phyloP scores from a whole-genome alignment of 1,140 invertebrate species.

The Oncopodura yosiiana region DNA sequence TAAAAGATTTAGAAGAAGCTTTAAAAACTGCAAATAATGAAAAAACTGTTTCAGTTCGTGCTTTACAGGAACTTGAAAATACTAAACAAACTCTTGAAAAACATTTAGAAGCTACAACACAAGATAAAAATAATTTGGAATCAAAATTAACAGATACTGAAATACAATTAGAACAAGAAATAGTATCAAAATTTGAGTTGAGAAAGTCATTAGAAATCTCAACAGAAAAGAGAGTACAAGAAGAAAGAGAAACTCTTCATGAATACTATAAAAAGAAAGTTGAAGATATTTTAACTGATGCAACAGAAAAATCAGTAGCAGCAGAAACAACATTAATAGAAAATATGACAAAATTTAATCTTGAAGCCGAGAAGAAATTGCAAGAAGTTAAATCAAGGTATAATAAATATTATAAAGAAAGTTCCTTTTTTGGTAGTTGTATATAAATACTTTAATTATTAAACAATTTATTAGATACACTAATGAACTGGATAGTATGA shows the following conservation, averaged over 20 bases:
- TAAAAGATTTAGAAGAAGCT: not conserved
- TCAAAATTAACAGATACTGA: not conserved
- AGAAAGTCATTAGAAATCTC: not conserved
- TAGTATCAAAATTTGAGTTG: constrained; percentile 1
- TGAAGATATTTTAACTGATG: constrained; percentile 12
- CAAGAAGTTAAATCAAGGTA: constrained; percentile 21
- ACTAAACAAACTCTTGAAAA: constrained; percentile 11
- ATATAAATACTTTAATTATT: not conserved
- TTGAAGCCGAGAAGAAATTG: constrained; percentile 13
- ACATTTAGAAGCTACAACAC: not conserved
- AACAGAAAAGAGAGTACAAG: constrained; percentile 5
- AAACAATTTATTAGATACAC: constrained; percentile 1
- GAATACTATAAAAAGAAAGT: constrained; percentile 21
- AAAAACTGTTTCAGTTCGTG: constrained; percentile 22
- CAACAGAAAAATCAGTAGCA: constrained; percentile 5
- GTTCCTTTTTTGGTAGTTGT: no score
- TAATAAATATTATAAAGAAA: no score
- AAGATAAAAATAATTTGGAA: constrained; percentile 12
- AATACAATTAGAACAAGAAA: constrained; percentile 12
- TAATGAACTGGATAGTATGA: constrained; percentile 11
- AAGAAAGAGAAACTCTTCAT: constrained; percentile 21
- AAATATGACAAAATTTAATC: constrained; percentile 1
- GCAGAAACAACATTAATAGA: constrained; percentile 5
- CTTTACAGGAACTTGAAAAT: constrained; percentile 18
- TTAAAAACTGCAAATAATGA: constrained; percentile 17